Evolutionary conservation across 37 sponge, comb jelly and placozoan genomes (phyloP).

Genomic region (Tethya wilhelma): DNA sequence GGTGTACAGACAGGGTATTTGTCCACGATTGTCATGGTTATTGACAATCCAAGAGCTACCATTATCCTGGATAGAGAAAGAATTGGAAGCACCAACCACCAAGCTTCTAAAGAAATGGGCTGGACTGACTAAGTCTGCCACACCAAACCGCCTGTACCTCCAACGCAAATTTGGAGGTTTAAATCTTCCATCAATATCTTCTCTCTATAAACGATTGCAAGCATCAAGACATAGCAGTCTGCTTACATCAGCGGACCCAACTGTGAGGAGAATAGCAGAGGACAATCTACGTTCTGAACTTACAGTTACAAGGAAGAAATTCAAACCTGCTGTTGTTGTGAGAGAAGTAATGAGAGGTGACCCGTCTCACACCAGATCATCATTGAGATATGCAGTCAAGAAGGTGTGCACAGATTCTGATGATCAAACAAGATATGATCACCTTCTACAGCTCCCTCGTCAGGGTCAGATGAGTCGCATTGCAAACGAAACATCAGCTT

Average conservation of each 20-base stretch:
- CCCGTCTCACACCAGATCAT: too few relatives aligned
- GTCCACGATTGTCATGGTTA: neutral
- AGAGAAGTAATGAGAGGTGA: too few relatives aligned
- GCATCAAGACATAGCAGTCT: neutral
- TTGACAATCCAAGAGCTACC: neutral
- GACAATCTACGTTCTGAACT: too few relatives aligned
- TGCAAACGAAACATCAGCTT: too few relatives aligned
- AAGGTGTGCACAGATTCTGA: too few relatives aligned
- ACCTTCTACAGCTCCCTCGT: too few relatives aligned
- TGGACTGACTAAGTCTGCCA: neutral
- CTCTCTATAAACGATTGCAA: neutral
- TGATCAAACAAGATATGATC: too few relatives aligned
- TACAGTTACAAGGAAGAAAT: too few relatives aligned
- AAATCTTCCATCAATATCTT: neutral
- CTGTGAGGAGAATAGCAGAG: too few relatives aligned
- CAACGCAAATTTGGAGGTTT: neutral
- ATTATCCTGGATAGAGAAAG: neutral
- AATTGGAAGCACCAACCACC: neutral
- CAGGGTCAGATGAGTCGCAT: too few relatives aligned
- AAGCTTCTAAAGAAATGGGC: neutral
- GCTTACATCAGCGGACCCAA: neutral
- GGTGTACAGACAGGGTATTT: neutral
- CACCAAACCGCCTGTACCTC: neutral
- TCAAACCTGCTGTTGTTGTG: too few relatives aligned
- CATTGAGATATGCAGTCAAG: too few relatives aligned